These are phyloP conservation scores for Hemibagrus guttatus DNA, from an alignment of 2,797 vertebrate species.

Conservation along the genomic window DNA sequence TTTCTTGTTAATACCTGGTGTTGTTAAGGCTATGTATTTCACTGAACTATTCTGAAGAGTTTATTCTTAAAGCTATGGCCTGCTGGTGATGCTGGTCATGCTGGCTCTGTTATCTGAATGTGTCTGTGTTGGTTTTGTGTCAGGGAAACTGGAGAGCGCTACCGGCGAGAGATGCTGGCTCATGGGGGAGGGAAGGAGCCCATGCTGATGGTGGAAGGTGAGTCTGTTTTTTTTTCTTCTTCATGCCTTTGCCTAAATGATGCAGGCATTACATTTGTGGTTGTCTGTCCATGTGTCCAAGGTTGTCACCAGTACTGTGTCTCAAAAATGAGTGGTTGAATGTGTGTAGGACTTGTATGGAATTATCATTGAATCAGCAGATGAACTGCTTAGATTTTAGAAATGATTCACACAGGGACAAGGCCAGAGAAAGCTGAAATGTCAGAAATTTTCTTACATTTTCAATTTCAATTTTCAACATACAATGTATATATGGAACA, in stretches of 20 bases:
- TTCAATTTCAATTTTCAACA: too few species aligned
- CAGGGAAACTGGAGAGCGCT: slow-evolving; percentile 94
- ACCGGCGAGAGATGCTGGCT: slow-evolving; percentile 92
- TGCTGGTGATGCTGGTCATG: slow-evolving; percentile 44
- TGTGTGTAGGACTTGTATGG: neutral
- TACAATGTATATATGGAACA: neutral
- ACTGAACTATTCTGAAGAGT: slow-evolving; percentile 7
- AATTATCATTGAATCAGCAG: neutral
- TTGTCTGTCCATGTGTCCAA: neutral
- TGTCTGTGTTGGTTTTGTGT: slow-evolving; percentile 20
- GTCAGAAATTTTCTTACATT: too few species aligned
- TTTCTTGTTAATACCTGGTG: slow-evolving; percentile 29
- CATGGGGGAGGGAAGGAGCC: slow-evolving; percentile 93
- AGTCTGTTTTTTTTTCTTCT: neutral
- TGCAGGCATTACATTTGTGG: neutral
- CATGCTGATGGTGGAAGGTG: slow-evolving; percentile 96
- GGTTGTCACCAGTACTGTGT: neutral
- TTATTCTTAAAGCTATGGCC: slow-evolving; percentile 25
- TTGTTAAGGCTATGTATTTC: slow-evolving; percentile 35
- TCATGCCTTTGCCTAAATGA: neutral
- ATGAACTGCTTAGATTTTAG: neutral
- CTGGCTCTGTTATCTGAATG: slow-evolving; percentile 40
- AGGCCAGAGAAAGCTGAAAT: too few species aligned
- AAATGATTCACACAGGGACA: neutral
- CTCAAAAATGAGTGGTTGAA: neutral